phyloP scores from a whole-genome alignment of 2,888 invertebrate genomes.

The Stenoptilia bipunctidactyla region DNA sequence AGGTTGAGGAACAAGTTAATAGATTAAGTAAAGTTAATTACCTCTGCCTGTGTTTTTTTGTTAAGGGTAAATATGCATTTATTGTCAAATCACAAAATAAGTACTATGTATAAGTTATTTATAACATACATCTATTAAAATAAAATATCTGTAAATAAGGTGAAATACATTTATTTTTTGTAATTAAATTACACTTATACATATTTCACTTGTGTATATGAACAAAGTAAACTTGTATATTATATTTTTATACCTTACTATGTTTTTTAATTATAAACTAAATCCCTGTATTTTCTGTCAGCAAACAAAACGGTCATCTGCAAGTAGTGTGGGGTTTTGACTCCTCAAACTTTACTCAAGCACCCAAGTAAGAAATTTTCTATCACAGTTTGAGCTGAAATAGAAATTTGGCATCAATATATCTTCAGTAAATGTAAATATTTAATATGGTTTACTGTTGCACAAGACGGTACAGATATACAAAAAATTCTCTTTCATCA shows the following conservation, averaged over 20 bases:
- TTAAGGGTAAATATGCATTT: background rate
- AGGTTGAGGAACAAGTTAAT: no score
- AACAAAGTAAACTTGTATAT: constrained; percentile 62
- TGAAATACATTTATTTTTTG: background rate
- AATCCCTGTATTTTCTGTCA: constrained; percentile 68
- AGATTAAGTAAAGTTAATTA: no score
- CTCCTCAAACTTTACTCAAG: constrained; percentile 59
- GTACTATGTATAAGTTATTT: no score
- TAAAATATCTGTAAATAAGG: no score
- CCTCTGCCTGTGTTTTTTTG: no score
- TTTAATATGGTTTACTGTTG: no score
- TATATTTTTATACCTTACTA: constrained; percentile 32
- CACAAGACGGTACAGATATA: no score
- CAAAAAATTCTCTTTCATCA: no score
- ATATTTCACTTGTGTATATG: constrained; percentile 50
- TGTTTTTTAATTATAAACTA: constrained; percentile 60
- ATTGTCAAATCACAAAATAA: background rate
- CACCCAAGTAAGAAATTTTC: constrained; percentile 78
- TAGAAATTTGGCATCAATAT: no score
- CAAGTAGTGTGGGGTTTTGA: constrained; percentile 7
- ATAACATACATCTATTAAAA: no score
- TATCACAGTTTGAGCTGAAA: constrained; percentile 82
- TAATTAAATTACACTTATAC: constrained; percentile 39
- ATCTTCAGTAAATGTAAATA: no score
- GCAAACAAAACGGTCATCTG: constrained; percentile 48